Base-by-base conservation (phyloP, 2,888 invertebrate genomes). In the Xestia ashworthii region DNA sequence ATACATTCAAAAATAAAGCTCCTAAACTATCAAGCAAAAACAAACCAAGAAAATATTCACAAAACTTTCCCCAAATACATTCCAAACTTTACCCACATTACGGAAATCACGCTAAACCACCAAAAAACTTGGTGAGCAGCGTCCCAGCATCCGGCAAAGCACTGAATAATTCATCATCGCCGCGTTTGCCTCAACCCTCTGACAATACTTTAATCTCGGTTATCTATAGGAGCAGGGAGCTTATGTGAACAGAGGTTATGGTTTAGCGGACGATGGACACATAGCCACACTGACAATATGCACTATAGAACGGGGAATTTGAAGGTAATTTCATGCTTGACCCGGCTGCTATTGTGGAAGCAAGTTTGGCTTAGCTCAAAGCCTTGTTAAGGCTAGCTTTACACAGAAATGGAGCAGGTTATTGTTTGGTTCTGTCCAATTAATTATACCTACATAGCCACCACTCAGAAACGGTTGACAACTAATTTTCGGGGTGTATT, bases 141-240 rank as follows among this genome's bases (percentile, higher is more conserved):
- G 60, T 71, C n/a, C n/a, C 12, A 76, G 44, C n/a, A 46, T 70
- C 58, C 32, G 32, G 68, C 53, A 69, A 69, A 80, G 62, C 71
- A 22, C 65, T 89, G 88, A 85, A 88, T 88, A 64, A 89, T 89
- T 87, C 88, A 88, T 78, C 53, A 65, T 70, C 5, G 41, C 72
- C 53, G 75, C 73, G 19, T 78, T 72, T 65, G 71, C 70, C 58
- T 78, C 64, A 64, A 53, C 64, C 50, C 66, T 44, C 50, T 66
- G 62, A 81, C 86, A 88, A 89, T 88, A 89, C 88, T 82, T 79
- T 84, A 89, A 88, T 89, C 82, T 68, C 67, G 6, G 80, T 74
- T 86, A 89, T 88, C 89, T 88, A 41, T 66, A 74, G 69, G 60
- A 64, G 75, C 88, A 82, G 71, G 68, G 76, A 25, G 75, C 74